phyloP scores from a whole-genome alignment of 2,113 vertebrate species.

The Regulus satrapa region DNA sequence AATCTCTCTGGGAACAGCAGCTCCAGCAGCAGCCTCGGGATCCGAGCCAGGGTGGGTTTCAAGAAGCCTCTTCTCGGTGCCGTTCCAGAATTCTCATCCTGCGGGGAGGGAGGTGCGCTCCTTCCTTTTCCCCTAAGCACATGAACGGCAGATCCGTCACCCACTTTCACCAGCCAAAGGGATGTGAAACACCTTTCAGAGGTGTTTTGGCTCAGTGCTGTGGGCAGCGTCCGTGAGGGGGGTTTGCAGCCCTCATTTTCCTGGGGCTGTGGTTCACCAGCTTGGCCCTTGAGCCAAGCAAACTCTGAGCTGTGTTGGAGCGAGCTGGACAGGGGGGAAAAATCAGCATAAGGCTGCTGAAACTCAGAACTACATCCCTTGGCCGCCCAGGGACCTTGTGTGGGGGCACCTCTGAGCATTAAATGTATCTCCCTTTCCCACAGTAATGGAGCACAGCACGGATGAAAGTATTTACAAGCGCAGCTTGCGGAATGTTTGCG shows the following conservation, averaged over 20 bases:
- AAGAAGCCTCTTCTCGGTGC: fast-evolving
- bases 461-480: neutral
- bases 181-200: too few species aligned
- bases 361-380: fast-evolving
- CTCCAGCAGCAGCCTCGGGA: neutral
- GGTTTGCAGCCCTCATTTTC: neutral
- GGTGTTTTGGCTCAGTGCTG: neutral
- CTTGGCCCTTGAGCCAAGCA: neutral
- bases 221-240: fast-evolving
- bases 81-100: fast-evolving
- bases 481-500: neutral
- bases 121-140: neutral
- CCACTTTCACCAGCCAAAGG: fast-evolving
- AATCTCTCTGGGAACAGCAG: neutral
- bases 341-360: neutral
- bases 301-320: fast-evolving
- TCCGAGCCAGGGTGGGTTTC: fast-evolving
- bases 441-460: neutral
- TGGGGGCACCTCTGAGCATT: neutral
- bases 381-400: neutral
- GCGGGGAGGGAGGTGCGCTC: neutral
- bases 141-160: fast-evolving
- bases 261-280: fast-evolving
- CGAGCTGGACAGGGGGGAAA: fast-evolving
- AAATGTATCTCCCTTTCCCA: neutral